Evolutionary conservation across 2,888 invertebrate genomes (phyloP).

Genomic region (Gryllus longicercus): DNA sequence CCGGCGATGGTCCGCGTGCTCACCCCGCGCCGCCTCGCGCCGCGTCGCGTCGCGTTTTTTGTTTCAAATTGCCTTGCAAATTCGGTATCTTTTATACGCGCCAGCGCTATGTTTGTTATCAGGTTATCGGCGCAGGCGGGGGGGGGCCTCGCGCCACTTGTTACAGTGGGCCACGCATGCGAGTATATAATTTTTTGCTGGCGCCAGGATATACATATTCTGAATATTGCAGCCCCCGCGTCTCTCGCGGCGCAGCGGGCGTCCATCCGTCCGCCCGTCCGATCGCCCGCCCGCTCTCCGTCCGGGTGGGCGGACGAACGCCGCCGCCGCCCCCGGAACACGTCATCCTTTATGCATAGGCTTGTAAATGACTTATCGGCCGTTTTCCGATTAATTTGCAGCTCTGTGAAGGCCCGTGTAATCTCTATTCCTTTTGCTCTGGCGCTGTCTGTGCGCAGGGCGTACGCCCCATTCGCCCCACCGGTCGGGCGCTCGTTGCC

Average conservation of each 20-base stretch:
- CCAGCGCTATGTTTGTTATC: conserved; percentile 17
- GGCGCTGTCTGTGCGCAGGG: background rate
- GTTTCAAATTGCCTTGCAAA: conserved; percentile 7
- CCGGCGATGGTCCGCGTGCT: background rate
- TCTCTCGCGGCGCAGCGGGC: background rate
- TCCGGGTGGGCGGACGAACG: background rate
- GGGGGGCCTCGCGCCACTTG: background rate
- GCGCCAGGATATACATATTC: conserved; percentile 17
- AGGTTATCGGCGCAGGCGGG: conserved; percentile 17
- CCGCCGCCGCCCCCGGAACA: conserved; percentile 17
- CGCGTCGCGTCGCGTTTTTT: background rate
- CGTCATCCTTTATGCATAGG: conserved; percentile 17
- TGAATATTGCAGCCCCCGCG: background rate
- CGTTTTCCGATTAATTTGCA: conserved; percentile 17
- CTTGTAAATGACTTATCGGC: conserved; percentile 17
- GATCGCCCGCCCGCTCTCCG: background rate
- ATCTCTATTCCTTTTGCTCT: conserved; percentile 17
- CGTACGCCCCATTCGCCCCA: background rate
- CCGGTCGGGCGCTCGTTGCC: background rate
- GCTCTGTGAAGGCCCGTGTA: conserved; percentile 17
- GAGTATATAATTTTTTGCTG: background rate
- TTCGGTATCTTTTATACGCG: conserved; percentile 17
- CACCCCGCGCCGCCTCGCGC: background rate
- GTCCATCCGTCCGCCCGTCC: background rate
- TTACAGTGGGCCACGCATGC: background rate